phyloP scores from a whole-genome alignment of 2,888 invertebrate species.

The Nephrotoma guestfalica region DNA sequence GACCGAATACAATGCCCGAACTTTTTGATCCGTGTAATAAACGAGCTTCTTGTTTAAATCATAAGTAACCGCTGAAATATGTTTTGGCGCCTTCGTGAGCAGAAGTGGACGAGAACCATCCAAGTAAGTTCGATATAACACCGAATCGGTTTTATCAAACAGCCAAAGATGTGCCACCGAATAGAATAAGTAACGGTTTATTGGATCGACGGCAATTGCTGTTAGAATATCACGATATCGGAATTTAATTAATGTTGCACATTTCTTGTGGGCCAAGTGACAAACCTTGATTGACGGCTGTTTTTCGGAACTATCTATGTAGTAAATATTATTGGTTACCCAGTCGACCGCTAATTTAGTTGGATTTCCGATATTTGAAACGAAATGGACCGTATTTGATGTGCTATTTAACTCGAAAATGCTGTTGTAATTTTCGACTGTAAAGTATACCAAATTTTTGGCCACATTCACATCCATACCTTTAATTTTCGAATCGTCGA shows the following conservation, averaged over 20 bases:
- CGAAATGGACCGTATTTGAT: slow-evolving; percentile 24
- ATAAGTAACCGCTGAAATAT: slow-evolving; percentile 32
- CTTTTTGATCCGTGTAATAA: slow-evolving; percentile 60
- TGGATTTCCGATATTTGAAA: slow-evolving; percentile 35
- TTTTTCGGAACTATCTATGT: slow-evolving; percentile 34
- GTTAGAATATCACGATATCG: slow-evolving; percentile 38
- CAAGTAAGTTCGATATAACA: slow-evolving; percentile 38
- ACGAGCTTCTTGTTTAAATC: slow-evolving; percentile 44
- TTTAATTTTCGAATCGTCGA: slow-evolving; percentile 34
- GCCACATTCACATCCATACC: slow-evolving; percentile 39
- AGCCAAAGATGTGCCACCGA: slow-evolving; percentile 33
- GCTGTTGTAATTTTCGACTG: slow-evolving; percentile 30
- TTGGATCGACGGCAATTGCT: slow-evolving; percentile 48
- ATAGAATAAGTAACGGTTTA: slow-evolving; percentile 42
- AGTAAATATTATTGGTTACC: slow-evolving; percentile 57
- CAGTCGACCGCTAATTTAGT: slow-evolving; percentile 54
- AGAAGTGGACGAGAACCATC: slow-evolving; percentile 36
- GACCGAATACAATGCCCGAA: slow-evolving; percentile 36
- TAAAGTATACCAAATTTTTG: slow-evolving; percentile 35
- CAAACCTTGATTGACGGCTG: slow-evolving; percentile 38
- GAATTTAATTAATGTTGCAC: slow-evolving; percentile 39
- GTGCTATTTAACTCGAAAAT: slow-evolving; percentile 30
- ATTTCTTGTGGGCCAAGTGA: slow-evolving; percentile 37
- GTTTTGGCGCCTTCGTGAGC: slow-evolving; percentile 24
- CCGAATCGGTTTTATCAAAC: slow-evolving; percentile 32